Percentiles rank a stretch among this genome's conserved stretches.
Evolutionary conservation across 1,140 invertebrate species (phyloP).

Genomic region (Lucilia sericata): DNA sequence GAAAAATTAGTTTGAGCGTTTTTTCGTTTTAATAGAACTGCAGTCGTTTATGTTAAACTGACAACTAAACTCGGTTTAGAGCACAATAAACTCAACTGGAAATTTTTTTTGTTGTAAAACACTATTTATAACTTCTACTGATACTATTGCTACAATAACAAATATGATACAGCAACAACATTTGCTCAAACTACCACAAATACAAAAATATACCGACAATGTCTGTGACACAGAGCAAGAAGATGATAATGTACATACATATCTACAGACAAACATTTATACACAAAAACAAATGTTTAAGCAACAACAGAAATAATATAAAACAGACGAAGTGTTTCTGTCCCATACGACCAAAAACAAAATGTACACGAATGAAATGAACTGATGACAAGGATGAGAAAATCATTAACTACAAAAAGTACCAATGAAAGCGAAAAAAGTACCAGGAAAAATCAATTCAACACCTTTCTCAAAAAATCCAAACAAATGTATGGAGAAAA

Average conservation of each 20-base stretch:
- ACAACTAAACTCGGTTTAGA: conserved; percentile 1
- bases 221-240: no score
- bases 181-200: not conserved
- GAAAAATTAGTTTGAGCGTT: not conserved
- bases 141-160: not conserved
- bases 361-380: not conserved
- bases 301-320: not conserved
- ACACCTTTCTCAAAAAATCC: no score
- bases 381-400: not conserved
- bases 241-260: no score
- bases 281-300: not conserved
- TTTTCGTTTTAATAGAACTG: not conserved
- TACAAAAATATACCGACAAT: no score
- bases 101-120: not conserved
- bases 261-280: not conserved
- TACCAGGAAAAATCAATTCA: no score
- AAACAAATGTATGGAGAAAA: no score
- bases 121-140: not conserved
- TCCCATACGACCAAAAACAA: not conserved
- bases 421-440: no score
- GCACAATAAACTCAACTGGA: no score
- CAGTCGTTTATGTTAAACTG: not conserved
- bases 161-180: not conserved
- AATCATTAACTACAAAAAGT: no score
- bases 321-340: conserved; percentile 1